Base-by-base conservation (phyloP, 1,140 invertebrate genomes). In the Drosophila sechellia region DNA sequence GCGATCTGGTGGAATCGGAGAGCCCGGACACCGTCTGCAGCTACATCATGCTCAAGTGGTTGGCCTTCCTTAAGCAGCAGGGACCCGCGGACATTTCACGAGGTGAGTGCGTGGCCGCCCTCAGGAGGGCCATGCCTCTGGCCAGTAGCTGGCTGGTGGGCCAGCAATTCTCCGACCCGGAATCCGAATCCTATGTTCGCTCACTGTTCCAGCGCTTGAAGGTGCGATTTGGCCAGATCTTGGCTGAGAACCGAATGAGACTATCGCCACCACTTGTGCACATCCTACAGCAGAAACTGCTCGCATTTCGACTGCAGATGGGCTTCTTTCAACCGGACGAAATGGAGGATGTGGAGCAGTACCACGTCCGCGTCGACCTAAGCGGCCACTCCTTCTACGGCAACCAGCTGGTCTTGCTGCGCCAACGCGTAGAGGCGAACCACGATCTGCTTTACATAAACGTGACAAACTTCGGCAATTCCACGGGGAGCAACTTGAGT, bases 41-140 rank as follows among this genome's bases (percentile, higher is more conserved):
- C 55, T 92, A 90, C 25, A 90, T 91, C n/a, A 90, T 92, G 90
- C 17, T 92, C 4, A 68, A 70, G 27, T 75, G 90, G 39, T 64
- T 92, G 34, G 69, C 74, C 12, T 91, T 71, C 27, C 77, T 92
- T 3, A 90, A 91, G 37, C 71, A 77, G 12, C 84, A 90, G 20
- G 90, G 90, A 0, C 90, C 90, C 0, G 84, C 79, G 5, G 84
- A 89, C 46, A 90, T 92, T 1, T 80, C 84, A 1, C 73, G 81
- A 0, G 57, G 61, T 6, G 90, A 91, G 49, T 92, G 90, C 52
- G 73, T 91, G 5, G 72, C 87, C 50, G 90, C 84, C 43, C 45
- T 92, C 20, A 43, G 90, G 10, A 77, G 87, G 6, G 81, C 79
- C 13, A 90, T 92, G 90, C 90, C 90, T 0, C 37, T 92, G 66